Evolutionary conservation across 2,888 invertebrate species (phyloP).

Genomic region (Lathronympha strigana): DNA sequence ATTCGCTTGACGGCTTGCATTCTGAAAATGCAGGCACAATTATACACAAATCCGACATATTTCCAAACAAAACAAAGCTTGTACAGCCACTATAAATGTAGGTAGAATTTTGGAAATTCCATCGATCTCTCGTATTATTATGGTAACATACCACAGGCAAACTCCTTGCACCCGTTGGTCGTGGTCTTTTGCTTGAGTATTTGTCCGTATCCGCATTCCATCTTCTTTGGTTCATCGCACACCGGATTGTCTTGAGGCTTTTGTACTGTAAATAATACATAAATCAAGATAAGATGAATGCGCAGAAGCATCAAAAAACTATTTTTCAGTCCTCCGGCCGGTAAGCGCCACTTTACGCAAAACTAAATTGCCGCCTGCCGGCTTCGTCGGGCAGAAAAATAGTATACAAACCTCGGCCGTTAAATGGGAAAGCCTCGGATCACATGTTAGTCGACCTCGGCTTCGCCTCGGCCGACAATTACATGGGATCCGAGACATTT

Average conservation of each 20-base stretch:
- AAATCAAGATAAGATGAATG: no score
- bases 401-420: no score
- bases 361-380: no score
- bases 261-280: slow-evolving; percentile 70
- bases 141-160: slow-evolving; percentile 87
- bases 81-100: not conserved
- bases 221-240: slow-evolving; percentile 87
- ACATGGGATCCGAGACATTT: no score
- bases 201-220: slow-evolving; percentile 89
- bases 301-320: no score
- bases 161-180: slow-evolving; percentile 88
- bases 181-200: slow-evolving; percentile 86
- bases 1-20: slow-evolving; percentile 89
- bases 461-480: no score
- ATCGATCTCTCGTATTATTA: not conserved
- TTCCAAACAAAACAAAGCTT: not conserved
- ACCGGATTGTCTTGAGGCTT: slow-evolving; percentile 69
- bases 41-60: not conserved
- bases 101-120: no score
- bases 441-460: no score
- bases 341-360: no score
- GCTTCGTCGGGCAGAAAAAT: no score
- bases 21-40: slow-evolving; percentile 69
- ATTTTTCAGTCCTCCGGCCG: no score
- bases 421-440: no score